Base-by-base conservation (phyloP, 2,797 vertebrate genomes). In the Carcharodon carcharias region DNA sequence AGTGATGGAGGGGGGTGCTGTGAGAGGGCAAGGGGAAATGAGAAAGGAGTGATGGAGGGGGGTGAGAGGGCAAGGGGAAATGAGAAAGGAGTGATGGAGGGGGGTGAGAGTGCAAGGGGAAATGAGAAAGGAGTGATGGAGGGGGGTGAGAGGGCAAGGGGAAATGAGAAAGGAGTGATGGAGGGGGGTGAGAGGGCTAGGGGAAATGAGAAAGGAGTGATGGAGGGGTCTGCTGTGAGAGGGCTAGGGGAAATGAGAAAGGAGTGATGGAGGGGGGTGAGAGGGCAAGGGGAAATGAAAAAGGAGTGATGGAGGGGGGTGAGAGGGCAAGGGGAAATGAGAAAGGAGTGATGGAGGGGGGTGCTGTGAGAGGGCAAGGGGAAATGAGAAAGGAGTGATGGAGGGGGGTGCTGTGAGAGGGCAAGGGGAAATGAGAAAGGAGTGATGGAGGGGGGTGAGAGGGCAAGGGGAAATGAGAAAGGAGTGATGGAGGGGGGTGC, bases 41-140 rank as follows among this genome's bases (percentile, higher is more conserved):
- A 96, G 26, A 16, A 77, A 96, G 54, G 96, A 67, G 65, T 50
- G 94, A 96, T 92, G 88, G 91, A n/a, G 95, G 91, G 63, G 63
- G 61, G 6, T 2, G 40, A 54, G 16, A 45, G 35, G 21, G 77
- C 35, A n/a, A n/a, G n/a, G n/a, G n/a, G n/a, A n/a, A n/a, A n/a
- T n/a, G n/a, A n/a, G n/a, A n/a, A n/a, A n/a, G n/a, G n/a, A n/a
- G n/a, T n/a, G n/a, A n/a, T n/a, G n/a, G n/a, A n/a, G 88, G 91
- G 95, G 91, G 63, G 63, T 35, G 58, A 18, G 1, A 28, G 6
- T 89, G 7, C 23, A 45, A 50, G 21, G 14, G 14, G 31, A 45
- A 26, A 18, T 45, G 82, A 96, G 26, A 16, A 77, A 96, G 54
- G 96, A 67, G 65, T 50, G 91, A 96, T 92, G 88, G 91, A 95